These are phyloP conservation scores for Enteromius mattozi DNA, from an alignment of 2,797 vertebrate genomes.

Conservation along the genomic window DNA sequence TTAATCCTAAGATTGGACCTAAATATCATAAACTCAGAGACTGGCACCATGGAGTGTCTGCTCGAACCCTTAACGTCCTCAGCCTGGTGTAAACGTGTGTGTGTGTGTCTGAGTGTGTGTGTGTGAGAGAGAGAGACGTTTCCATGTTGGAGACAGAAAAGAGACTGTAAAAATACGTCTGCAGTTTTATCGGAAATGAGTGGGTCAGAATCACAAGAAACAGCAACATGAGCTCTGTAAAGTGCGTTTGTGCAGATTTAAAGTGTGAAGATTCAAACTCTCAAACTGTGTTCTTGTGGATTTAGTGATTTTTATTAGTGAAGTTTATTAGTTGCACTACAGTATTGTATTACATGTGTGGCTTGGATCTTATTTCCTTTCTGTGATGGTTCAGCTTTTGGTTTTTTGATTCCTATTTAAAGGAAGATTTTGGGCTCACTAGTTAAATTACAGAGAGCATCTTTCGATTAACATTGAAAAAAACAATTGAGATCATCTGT, in stretches of 20 bases:
- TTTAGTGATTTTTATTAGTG: background rate
- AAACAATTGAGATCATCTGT: background rate
- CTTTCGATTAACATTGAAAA: background rate
- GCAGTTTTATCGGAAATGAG: background rate
- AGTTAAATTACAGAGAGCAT: background rate
- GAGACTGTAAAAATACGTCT: background rate
- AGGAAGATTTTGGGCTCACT: background rate
- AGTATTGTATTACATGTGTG: background rate
- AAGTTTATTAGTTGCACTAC: background rate
- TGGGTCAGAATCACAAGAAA: background rate
- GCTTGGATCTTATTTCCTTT: background rate
- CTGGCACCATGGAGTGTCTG: slow-evolving; percentile 99
- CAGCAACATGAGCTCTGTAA: slow-evolving; percentile 1
- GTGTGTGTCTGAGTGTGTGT: background rate
- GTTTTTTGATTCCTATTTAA: background rate
- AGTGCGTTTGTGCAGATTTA: background rate
- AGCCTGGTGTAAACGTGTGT: slow-evolving; percentile 46
- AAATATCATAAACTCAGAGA: slow-evolving; percentile 96
- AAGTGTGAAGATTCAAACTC: slow-evolving; percentile 9
- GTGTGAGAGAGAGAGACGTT: background rate
- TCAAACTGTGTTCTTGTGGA: background rate
- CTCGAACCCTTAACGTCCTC: slow-evolving; percentile 94
- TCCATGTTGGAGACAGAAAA: background rate
- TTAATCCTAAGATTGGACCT: slow-evolving; percentile 88
- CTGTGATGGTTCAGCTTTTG: background rate